These are phyloP conservation scores for Drosophila persimilis DNA, from an alignment of 1,140 invertebrate species.

Conservation along the genomic window DNA sequence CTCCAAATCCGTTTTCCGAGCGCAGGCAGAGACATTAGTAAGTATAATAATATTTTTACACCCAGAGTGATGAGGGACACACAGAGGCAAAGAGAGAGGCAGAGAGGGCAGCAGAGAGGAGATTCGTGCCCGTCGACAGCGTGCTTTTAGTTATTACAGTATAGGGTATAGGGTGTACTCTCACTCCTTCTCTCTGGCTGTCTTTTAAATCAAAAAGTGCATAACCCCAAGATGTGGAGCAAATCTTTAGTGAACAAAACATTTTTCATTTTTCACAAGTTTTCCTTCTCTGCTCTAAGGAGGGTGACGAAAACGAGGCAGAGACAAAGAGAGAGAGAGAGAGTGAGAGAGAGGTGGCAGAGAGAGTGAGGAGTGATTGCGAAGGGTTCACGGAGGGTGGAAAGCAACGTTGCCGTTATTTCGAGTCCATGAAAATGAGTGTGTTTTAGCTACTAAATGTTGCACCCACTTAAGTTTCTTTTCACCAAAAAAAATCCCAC, in stretches of 20 bases:
- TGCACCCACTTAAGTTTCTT: slow-evolving; percentile 33
- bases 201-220: slow-evolving; percentile 21
- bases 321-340: neutral
- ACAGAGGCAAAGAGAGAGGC: neutral
- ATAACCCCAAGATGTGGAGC: slow-evolving; percentile 15
- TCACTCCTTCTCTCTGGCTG: slow-evolving; percentile 1
- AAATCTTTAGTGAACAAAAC: slow-evolving; percentile 32
- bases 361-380: slow-evolving; percentile 4
- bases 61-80: neutral
- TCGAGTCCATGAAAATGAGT: slow-evolving; percentile 9
- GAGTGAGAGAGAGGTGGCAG: too few relatives aligned
- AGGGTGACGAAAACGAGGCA: slow-evolving; percentile 16
- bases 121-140: slow-evolving; percentile 20
- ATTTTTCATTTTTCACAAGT: slow-evolving; percentile 32
- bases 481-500: slow-evolving; percentile 22
- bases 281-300: slow-evolving; percentile 7
- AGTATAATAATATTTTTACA: slow-evolving; percentile 56
- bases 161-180: neutral
- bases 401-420: too few relatives aligned
- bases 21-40: slow-evolving; percentile 56
- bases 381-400: too few relatives aligned
- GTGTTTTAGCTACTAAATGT: slow-evolving; percentile 14
- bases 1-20: slow-evolving; percentile 38
- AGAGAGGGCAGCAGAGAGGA: slow-evolving; percentile 30
- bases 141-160: slow-evolving; percentile 38